phyloP scores from a whole-genome alignment of 2,113 vertebrate species.

The Thamnophis sirtalis region DNA sequence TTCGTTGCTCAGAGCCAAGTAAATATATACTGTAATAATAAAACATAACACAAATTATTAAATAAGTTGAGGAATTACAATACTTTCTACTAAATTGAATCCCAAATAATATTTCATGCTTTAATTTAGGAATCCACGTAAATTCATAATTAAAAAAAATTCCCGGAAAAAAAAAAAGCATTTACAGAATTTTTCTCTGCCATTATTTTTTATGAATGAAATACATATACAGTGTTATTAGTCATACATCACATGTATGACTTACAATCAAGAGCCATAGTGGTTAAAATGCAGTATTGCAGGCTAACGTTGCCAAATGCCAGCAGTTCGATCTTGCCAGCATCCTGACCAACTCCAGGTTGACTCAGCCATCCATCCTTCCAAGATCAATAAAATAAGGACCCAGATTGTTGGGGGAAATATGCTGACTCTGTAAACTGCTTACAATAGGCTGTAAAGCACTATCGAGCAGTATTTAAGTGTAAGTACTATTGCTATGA shows the following conservation, averaged over 20 bases:
- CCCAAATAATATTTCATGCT: neutral
- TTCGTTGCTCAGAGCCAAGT: neutral
- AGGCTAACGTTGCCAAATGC: too few species aligned
- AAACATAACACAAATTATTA: neutral
- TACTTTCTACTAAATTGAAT: neutral
- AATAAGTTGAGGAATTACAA: neutral
- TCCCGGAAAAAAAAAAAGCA: neutral
- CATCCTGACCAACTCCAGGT: too few species aligned
- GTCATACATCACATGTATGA: neutral
- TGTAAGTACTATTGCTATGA: too few species aligned
- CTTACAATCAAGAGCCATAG: too few species aligned
- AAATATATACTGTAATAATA: neutral
- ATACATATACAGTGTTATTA: neutral
- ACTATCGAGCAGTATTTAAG: too few species aligned
- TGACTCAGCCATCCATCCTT: too few species aligned
- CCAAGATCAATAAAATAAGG: too few species aligned
- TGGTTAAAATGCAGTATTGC: too few species aligned
- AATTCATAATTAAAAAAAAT: neutral
- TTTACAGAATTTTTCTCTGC: neutral
- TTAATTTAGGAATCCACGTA: neutral
- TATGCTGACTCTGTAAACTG: too few species aligned
- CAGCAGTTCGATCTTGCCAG: too few species aligned
- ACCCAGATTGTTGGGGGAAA: too few species aligned
- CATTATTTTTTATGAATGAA: neutral
- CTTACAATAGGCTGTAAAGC: too few species aligned